phyloP scores from a whole-genome alignment of 2,888 invertebrate species.

The Metallyticus violacea region DNA sequence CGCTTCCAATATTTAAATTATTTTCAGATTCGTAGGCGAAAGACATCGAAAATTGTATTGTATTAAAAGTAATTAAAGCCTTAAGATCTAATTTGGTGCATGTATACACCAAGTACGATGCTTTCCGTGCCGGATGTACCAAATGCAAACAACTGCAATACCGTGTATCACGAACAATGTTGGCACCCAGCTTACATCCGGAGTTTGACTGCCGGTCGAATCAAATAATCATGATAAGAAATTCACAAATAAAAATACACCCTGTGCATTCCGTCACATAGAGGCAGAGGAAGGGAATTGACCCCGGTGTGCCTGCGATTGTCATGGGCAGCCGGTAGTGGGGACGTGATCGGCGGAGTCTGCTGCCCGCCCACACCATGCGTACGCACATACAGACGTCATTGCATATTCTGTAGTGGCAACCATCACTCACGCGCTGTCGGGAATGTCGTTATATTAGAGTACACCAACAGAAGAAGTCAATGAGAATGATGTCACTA shows the following conservation, averaged over 20 bases:
- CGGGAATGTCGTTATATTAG: background rate
- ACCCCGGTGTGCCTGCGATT: background rate
- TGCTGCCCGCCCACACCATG: background rate
- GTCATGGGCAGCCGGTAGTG: background rate
- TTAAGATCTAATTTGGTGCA: too few relatives aligned
- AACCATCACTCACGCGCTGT: background rate
- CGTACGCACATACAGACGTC: background rate
- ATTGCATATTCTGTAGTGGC: background rate
- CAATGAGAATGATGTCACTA: background rate
- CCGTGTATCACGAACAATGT: background rate
- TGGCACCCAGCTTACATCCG: background rate
- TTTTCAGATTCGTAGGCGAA: too few relatives aligned
- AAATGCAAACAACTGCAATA: background rate
- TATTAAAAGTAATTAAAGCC: too few relatives aligned
- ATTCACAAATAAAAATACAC: background rate
- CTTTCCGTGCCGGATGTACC: background rate
- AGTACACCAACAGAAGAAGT: background rate
- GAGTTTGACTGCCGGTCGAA: background rate
- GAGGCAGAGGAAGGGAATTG: background rate
- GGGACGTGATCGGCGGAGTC: background rate
- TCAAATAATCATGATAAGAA: background rate
- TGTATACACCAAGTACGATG: too few relatives aligned
- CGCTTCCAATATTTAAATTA: too few relatives aligned
- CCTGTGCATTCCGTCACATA: background rate
- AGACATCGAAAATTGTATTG: too few relatives aligned